These are phyloP conservation scores for Cynodonichthys magdalenae DNA, from an alignment of 2,797 vertebrate genomes.

Conservation along the genomic window DNA sequence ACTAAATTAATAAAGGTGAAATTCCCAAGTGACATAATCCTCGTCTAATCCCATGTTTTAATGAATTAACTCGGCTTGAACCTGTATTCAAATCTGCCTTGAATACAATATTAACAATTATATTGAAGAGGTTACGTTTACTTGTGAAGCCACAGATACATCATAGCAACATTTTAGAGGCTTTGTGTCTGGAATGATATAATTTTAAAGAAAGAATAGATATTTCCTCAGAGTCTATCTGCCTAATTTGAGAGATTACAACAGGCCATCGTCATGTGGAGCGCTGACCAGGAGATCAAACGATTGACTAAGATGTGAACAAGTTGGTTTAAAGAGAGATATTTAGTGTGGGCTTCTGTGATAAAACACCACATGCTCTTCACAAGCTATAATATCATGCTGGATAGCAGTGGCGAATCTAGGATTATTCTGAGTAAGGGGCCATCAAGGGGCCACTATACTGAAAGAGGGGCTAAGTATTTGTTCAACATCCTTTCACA, in stretches of 20 bases:
- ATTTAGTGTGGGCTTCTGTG: slow-evolving; percentile 15
- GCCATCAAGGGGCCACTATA: slow-evolving; percentile 33
- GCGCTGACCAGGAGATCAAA: slow-evolving; percentile 52
- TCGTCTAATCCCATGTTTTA: slow-evolving; percentile 34
- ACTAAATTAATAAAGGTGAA: slow-evolving; percentile 63
- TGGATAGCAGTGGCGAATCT: too few relatives aligned
- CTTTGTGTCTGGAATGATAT: slow-evolving; percentile 1
- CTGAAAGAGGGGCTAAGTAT: too few relatives aligned
- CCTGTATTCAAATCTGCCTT: slow-evolving; percentile 34
- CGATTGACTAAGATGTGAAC: slow-evolving; percentile 48
- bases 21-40: slow-evolving; percentile 48
- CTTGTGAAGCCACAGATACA: slow-evolving; percentile 10
- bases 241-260: slow-evolving; percentile 35
- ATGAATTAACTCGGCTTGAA: slow-evolving; percentile 29
- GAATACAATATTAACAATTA: slow-evolving; percentile 40
- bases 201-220: slow-evolving; percentile 9
- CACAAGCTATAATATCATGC: slow-evolving; percentile 18
- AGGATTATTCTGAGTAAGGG: too few relatives aligned
- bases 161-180: slow-evolving; percentile 15
- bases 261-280: slow-evolving; percentile 16
- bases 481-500: too few relatives aligned
- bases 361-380: slow-evolving; percentile 29
- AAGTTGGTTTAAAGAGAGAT: slow-evolving; percentile 46
- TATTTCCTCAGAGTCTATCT: slow-evolving; percentile 17
- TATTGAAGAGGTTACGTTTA: slow-evolving; percentile 34